Evolutionary conservation across 2,888 invertebrate species (phyloP), one percentile per base, ranked within the genome.

Genomic region (Cylloceria caligata): DNA sequence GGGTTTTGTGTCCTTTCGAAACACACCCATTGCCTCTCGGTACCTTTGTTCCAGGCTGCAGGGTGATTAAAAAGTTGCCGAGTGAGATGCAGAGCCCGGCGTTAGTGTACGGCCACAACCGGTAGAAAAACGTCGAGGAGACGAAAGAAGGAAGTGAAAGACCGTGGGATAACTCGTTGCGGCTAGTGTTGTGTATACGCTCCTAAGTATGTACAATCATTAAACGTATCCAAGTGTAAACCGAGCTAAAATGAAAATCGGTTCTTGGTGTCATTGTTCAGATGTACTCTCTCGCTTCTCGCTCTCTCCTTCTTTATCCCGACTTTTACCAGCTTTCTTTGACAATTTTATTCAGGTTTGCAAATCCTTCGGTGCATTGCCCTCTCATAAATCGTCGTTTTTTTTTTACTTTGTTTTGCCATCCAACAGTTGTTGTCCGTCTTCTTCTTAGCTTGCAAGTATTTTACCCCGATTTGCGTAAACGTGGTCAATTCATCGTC

Each of bases 31-130:
- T 86, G 85, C 74, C 75, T 67, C 68, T 86, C 80, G 80, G 84
- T 81, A 86, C 86, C 89, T 89, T 89, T 90, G 88, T 90, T 88
- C 86, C 81, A 83, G 24, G 78, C 84, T 81, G 84, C 55, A 30
- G 85, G 87, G 90, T 90, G 90, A 90, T 90, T 90, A 90, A 90
- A 90, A 90, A 90, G 88, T 89, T 88, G 88, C 87, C 86, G 88
- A 87, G 87, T 76, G 83, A 72, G 80, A 76, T 72, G 52, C 72
- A 62, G 60, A 24, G 57, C 13, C 60, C 67, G 34, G 52, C 80
- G 60, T 62, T 47, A 64, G 55, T 69, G 45, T 62, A 65, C 65
- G 74, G 68, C 21, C 60, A 36, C 52, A 24, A 65, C n/a, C 60
- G 71, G 49, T 39, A 62, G 49, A 65, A 76, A 65, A 60, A 74